These are phyloP conservation scores for Limosa lapponica DNA, from an alignment of 2,797 vertebrate species.

Conservation along the genomic window DNA sequence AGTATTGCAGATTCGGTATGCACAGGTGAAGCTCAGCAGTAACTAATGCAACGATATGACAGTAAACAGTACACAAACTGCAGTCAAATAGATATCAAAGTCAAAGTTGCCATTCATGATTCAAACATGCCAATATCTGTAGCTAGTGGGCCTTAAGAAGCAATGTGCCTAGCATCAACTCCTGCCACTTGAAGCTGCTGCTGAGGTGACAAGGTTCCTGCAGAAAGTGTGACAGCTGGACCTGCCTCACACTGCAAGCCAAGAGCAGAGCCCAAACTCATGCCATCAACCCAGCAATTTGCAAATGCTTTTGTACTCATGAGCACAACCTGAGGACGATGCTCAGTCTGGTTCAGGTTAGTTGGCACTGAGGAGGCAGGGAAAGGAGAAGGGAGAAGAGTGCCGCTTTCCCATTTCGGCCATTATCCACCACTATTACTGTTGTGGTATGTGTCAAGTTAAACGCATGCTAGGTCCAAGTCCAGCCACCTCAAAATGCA, in stretches of 20 bases:
- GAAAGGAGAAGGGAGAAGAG: neutral
- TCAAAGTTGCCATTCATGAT: neutral
- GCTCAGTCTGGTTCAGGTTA: neutral
- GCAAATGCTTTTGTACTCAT: neutral
- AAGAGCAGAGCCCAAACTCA: neutral
- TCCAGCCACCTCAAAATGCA: neutral
- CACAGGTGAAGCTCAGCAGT: neutral
- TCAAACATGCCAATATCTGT: neutral
- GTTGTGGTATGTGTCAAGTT: neutral
- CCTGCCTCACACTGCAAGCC: neutral
- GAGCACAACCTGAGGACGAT: neutral
- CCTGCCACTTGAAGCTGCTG: neutral
- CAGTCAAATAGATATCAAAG: neutral
- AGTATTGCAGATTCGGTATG: neutral
- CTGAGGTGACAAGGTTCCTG: fast-evolving
- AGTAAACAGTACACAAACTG: neutral
- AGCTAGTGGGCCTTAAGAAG: neutral
- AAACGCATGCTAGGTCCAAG: neutral
- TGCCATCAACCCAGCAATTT: no score
- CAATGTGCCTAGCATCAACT: neutral
- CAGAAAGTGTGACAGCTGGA: neutral
- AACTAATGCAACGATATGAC: neutral
- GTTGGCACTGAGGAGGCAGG: neutral
- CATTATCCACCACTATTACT: neutral
- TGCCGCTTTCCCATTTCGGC: fast-evolving